Conservation (phyloP, 1,140 invertebrate genomes). For the Papilio aristodemus region DNA sequence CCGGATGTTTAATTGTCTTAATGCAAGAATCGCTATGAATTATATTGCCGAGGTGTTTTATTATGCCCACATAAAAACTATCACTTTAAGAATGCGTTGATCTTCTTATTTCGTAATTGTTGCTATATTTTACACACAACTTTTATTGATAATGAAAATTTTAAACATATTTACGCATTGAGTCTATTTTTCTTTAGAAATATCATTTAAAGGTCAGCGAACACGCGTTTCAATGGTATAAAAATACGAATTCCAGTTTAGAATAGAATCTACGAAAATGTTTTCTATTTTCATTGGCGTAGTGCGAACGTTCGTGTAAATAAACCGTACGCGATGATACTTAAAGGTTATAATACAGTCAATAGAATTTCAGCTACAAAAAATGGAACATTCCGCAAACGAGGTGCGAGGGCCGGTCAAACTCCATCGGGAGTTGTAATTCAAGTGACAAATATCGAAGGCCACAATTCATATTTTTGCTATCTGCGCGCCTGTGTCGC, state of each 20-base stretch:
- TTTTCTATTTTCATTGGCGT: conserved; percentile 30
- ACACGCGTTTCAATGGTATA: conserved; percentile 9
- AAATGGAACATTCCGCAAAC: conserved; percentile 72
- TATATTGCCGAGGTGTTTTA: neutral
- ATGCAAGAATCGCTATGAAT: conserved; percentile 12
- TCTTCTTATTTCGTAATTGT: neutral
- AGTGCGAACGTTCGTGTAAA: conserved; percentile 15
- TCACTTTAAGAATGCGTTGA: conserved; percentile 32
- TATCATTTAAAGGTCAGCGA: neutral
- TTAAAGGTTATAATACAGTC: conserved; percentile 29
- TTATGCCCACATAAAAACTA: conserved; percentile 20
- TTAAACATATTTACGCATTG: neutral
- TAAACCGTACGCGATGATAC: conserved; percentile 14
- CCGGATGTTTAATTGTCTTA: conserved; percentile 42
- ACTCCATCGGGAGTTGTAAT: conserved; percentile 75
- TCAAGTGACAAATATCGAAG: conserved; percentile 82
- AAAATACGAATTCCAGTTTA: conserved; percentile 29
- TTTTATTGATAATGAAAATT: neutral
- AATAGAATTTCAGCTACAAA: conserved; percentile 44
- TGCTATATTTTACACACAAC: no score
- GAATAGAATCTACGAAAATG: conserved; percentile 26
- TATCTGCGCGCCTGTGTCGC: conserved; percentile 74
- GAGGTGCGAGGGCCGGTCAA: conserved; percentile 66
- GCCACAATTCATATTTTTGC: conserved; percentile 79
- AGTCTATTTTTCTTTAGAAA: conserved; percentile 20